Conservation (phyloP, 2,113 vertebrate genomes). For the Phalacrocorax pelagicus region DNA sequence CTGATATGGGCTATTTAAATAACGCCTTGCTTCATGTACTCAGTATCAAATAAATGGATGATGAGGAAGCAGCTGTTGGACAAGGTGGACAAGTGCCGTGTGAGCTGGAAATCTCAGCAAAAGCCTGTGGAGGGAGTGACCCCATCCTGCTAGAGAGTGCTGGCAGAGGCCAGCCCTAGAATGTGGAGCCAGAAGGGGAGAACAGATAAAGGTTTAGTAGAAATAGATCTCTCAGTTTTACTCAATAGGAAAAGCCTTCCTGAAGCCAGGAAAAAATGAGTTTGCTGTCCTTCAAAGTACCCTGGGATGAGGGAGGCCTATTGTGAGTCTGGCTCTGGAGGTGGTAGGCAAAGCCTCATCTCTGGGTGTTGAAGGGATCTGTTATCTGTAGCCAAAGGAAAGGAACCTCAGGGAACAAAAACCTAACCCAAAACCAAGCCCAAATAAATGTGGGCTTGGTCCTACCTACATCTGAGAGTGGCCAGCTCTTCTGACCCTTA, state of each 20-base stretch:
- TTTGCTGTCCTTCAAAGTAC: not conserved
- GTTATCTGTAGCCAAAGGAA: not conserved
- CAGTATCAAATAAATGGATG: not conserved
- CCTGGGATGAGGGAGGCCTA: not conserved
- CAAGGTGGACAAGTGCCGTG: not conserved
- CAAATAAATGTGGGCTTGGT: not conserved
- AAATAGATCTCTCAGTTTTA: not conserved
- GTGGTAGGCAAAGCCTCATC: fast-evolving
- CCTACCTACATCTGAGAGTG: not conserved
- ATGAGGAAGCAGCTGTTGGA: not conserved
- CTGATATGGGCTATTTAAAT: not conserved
- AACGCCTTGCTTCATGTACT: not conserved
- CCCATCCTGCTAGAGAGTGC: not conserved
- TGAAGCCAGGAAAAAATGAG: not conserved
- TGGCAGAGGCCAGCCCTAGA: not conserved
- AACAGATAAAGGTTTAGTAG: not conserved
- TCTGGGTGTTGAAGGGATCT: not conserved
- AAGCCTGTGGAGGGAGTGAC: not conserved
- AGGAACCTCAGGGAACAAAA: not conserved
- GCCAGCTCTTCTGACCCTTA: not conserved
- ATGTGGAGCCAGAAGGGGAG: too few species aligned
- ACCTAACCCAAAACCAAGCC: not conserved
- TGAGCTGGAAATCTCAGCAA: not conserved
- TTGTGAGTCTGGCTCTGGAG: not conserved
- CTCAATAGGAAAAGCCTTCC: not conserved